Evolutionary conservation across 2,113 vertebrate species (phyloP).

Genomic region (Psittacara wagleri): DNA sequence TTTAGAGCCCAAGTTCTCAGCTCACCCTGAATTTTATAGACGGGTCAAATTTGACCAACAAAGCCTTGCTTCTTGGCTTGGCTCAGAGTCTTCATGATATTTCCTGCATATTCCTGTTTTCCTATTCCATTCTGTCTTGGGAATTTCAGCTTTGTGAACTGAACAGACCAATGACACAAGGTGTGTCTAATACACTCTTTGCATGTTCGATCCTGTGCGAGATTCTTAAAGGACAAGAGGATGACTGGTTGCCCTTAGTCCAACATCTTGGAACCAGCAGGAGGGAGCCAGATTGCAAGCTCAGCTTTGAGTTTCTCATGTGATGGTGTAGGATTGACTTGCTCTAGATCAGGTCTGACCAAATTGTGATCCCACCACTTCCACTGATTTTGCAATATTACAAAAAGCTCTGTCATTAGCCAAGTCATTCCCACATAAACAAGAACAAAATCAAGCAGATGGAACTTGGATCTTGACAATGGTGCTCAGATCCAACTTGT

Average conservation of each 20-base stretch:
- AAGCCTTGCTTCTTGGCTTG: not conserved
- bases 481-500: not conserved
- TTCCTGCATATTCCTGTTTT: not conserved
- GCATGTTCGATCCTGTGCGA: not conserved
- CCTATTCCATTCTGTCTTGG: not conserved
- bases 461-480: slow-evolving; percentile 38
- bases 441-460: slow-evolving; percentile 1
- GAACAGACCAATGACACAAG: not conserved
- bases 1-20: not conserved
- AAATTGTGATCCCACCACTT: not conserved
- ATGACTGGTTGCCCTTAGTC: too few species aligned
- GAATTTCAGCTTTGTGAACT: not conserved
- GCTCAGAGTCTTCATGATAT: not conserved
- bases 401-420: not conserved
- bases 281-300: accelerated
- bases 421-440: not conserved
- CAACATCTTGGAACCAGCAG: not conserved
- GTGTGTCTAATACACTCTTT: not conserved
- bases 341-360: not conserved
- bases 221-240: not conserved
- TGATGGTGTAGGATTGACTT: accelerated
- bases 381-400: not conserved
- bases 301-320: not conserved
- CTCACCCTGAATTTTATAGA: not conserved
- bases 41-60: not conserved